Evolutionary conservation across 1,140 invertebrate species (phyloP).

Genomic region (Condylostylus longicornis): DNA sequence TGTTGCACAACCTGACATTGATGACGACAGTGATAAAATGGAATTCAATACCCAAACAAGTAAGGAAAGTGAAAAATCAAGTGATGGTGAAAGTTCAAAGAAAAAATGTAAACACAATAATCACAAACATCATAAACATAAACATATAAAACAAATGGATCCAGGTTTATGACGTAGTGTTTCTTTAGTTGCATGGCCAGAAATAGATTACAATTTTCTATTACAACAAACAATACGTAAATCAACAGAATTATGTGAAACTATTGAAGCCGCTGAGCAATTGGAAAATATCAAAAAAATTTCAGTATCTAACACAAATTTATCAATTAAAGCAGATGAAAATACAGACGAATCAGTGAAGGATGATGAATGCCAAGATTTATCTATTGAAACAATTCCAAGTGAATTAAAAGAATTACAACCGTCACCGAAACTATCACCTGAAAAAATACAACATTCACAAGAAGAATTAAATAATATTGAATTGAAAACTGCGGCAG

Average conservation of each 20-base stretch:
- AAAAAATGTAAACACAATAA: conserved; percentile 16
- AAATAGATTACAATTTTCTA: conserved; percentile 28
- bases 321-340: neutral
- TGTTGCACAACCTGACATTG: no score
- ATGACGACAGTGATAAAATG: no score
- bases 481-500: no score
- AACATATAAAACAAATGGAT: conserved; percentile 15
- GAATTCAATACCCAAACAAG: no score
- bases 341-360: neutral
- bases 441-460: conserved; percentile 2
- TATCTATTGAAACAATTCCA: neutral
- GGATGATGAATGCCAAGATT: conserved; percentile 7
- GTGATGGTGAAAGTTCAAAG: no score
- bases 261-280: neutral
- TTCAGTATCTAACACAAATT: no score
- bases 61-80: no score
- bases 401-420: neutral
- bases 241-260: conserved; percentile 21
- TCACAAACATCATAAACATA: conserved; percentile 20
- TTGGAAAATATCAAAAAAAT: no score
- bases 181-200: conserved; percentile 33
- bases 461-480: no score
- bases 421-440: neutral
- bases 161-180: conserved; percentile 32
- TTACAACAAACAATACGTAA: conserved; percentile 30